phyloP scores from a whole-genome alignment of 1,140 invertebrate genomes.

The Aleiodes sp. region DNA sequence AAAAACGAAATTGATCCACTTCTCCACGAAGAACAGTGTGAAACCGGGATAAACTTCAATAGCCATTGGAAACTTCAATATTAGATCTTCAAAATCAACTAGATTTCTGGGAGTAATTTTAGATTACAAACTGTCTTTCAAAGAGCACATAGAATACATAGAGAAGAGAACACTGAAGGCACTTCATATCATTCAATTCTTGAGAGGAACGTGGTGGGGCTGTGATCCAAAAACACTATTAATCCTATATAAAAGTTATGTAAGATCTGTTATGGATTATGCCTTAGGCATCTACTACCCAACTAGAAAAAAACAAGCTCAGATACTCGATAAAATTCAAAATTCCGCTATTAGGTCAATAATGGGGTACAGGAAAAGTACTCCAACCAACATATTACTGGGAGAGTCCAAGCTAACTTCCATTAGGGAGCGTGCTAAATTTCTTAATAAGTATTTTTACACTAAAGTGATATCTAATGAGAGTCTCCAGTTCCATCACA shows the following conservation, averaged over 20 bases:
- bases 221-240: no score
- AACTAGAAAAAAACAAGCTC: not conserved
- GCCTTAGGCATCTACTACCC: no score
- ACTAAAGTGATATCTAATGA: not conserved
- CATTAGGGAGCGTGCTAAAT: not conserved
- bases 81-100: not conserved
- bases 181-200: constrained; percentile 32
- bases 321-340: constrained; percentile 12
- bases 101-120: constrained; percentile 41
- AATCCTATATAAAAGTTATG: no score
- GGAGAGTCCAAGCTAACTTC: not conserved
- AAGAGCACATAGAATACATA: constrained; percentile 29
- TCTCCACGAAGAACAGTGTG: constrained; percentile 24
- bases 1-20: constrained; percentile 40
- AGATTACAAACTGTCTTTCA: constrained; percentile 35
- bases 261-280: no score
- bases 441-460: constrained; percentile 35
- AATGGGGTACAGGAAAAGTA: not conserved
- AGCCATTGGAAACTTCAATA: constrained; percentile 20
- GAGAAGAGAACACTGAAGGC: constrained; percentile 26
- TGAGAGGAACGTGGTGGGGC: constrained; percentile 16
- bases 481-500: not conserved
- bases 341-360: not conserved
- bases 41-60: not conserved
- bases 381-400: constrained; percentile 2